These are phyloP conservation scores for Agonum fuliginosum DNA, from an alignment of 2,888 invertebrate genomes.

Conservation along the genomic window DNA sequence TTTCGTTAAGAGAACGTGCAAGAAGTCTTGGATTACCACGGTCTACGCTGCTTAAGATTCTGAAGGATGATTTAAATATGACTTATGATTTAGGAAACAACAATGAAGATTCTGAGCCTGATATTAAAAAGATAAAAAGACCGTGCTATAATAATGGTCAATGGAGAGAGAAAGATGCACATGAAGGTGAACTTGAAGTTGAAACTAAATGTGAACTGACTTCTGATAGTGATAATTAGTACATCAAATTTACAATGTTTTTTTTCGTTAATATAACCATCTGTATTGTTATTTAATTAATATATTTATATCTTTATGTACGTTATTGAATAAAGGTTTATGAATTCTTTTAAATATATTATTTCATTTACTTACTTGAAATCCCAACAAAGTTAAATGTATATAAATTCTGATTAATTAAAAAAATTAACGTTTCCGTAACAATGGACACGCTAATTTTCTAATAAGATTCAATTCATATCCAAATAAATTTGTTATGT, in stretches of 20 bases:
- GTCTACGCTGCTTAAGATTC: slow-evolving; percentile 71
- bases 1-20: slow-evolving; percentile 72
- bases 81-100: slow-evolving; percentile 65
- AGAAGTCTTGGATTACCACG: slow-evolving; percentile 70
- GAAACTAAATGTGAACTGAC: slow-evolving; percentile 45
- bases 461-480: too few species aligned
- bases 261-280: background rate
- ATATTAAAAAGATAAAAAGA: slow-evolving; percentile 64
- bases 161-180: slow-evolving; percentile 65
- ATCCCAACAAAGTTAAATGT: too few species aligned
- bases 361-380: background rate
- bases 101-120: slow-evolving; percentile 62
- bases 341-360: background rate
- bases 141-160: slow-evolving; percentile 65
- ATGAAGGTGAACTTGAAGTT: too few species aligned
- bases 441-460: too few species aligned
- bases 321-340: background rate
- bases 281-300: slow-evolving; percentile 29
- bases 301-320: background rate
- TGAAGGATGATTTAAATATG: slow-evolving; percentile 70
- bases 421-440: too few species aligned
- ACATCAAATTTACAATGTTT: background rate
- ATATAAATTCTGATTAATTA: too few species aligned
- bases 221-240: slow-evolving; percentile 21
- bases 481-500: too few species aligned